These are phyloP conservation scores for Zaprionus gabonicus DNA, from an alignment of 1,140 invertebrate species.

Conservation along the genomic window DNA sequence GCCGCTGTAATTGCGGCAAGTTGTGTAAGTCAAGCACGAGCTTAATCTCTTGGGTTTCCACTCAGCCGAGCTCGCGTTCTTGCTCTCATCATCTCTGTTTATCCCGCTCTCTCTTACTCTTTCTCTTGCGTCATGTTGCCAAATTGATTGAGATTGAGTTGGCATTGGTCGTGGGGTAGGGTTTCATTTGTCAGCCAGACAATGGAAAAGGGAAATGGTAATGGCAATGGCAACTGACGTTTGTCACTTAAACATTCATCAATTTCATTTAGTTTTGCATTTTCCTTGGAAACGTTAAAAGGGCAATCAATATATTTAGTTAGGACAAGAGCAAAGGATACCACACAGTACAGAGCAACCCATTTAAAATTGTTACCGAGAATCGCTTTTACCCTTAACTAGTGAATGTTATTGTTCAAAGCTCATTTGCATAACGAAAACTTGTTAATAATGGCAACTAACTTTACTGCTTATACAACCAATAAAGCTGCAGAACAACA, in stretches of 20 bases:
- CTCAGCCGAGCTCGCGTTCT: neutral
- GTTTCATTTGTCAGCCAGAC: conserved; percentile 53
- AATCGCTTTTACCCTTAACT: neutral
- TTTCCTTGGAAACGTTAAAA: conserved; percentile 51
- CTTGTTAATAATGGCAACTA: conserved; percentile 69
- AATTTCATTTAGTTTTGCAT: conserved; percentile 73
- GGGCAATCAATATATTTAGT: conserved; percentile 2
- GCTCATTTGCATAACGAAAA: conserved; percentile 74
- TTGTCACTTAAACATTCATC: conserved; percentile 70
- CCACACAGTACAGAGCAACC: neutral
- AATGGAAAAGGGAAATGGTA: conserved; percentile 34
- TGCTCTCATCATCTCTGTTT: neutral
- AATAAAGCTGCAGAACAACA: conserved; percentile 1
- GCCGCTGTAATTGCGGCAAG: conserved; percentile 40
- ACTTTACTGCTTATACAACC: conserved; percentile 40
- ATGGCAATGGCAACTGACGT: conserved; percentile 55
- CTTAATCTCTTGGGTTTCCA: conserved; percentile 35
- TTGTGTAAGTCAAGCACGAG: conserved; percentile 37
- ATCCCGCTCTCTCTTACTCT: neutral
- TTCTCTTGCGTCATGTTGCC: neutral
- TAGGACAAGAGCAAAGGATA: neutral
- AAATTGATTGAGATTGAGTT: conserved; percentile 71
- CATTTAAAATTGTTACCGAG: neutral
- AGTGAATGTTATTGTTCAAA: conserved; percentile 18
- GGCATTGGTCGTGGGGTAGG: conserved; percentile 19